Evolutionary conservation across 1,140 invertebrate species (phyloP).

Genomic region (Ruditapes philippinarum): DNA sequence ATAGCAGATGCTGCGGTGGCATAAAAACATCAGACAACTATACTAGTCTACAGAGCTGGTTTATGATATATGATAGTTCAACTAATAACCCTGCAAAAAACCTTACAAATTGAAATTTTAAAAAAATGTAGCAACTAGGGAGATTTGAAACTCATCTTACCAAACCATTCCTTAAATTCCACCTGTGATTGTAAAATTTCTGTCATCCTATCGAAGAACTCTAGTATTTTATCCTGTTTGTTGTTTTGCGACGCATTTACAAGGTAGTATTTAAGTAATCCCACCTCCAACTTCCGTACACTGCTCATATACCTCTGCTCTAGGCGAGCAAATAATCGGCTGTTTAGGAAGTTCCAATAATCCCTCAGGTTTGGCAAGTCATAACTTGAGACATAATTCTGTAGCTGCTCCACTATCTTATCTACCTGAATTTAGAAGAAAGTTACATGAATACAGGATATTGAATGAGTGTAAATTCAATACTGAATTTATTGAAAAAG

Average conservation of each 20-base stretch:
- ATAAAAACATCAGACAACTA: too few species aligned
- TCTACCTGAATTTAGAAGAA: conserved; percentile 91
- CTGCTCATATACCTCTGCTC: conserved; percentile 93
- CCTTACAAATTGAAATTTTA: too few species aligned
- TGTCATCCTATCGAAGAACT: conserved; percentile 96
- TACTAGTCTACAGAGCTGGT: too few species aligned
- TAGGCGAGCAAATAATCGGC: conserved; percentile 94
- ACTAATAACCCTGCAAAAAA: too few species aligned
- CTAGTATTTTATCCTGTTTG: conserved; percentile 93
- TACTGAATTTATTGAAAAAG: too few species aligned
- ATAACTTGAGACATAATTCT: conserved; percentile 92
- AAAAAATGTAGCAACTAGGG: too few species aligned
- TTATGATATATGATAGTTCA: too few species aligned
- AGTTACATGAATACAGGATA: too few species aligned
- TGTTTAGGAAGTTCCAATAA: conserved; percentile 95
- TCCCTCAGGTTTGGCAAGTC: conserved; percentile 93
- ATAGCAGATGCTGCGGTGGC: too few species aligned
- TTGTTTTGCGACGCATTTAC: conserved; percentile 94
- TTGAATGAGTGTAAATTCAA: too few species aligned
- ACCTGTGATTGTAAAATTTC: conserved; percentile 94
- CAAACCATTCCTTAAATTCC: conserved; percentile 99
- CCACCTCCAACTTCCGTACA: conserved; percentile 95
- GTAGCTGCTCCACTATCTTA: conserved; percentile 95
- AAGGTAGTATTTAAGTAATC: conserved; percentile 95
- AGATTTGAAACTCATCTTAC: conserved; percentile 90